These are phyloP conservation scores for Seira ritae DNA, from an alignment of 2,888 invertebrate genomes.

Conservation along the genomic window DNA sequence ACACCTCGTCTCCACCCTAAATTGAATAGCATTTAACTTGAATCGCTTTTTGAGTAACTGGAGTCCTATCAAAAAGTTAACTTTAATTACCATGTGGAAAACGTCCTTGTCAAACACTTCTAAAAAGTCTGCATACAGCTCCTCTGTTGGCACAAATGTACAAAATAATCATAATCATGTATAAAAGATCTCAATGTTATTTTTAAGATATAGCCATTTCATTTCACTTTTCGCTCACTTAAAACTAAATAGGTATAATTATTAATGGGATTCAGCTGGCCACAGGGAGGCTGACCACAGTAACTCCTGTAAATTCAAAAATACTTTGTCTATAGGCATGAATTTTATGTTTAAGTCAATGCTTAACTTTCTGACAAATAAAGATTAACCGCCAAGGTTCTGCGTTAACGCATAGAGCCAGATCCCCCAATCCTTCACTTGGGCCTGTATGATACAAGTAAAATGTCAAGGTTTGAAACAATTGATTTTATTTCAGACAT, in stretches of 20 bases:
- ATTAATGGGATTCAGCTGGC: conserved; percentile 74
- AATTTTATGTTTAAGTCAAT: background rate
- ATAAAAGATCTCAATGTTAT: background rate
- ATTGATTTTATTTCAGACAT: too few relatives aligned
- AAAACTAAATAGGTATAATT: conserved; percentile 73
- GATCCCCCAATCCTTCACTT: conserved; percentile 81
- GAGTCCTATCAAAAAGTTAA: conserved; percentile 89
- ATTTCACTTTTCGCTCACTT: conserved; percentile 74
- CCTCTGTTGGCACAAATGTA: conserved; percentile 74
- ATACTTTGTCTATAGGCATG: background rate
- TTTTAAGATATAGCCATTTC: background rate
- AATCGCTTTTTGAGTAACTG: conserved; percentile 79
- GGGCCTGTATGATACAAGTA: conserved; percentile 7
- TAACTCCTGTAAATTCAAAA: conserved; percentile 35
- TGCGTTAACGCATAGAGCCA: conserved; percentile 88
- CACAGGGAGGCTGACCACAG: conserved; percentile 84
- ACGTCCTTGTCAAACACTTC: conserved; percentile 78
- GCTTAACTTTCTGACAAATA: background rate
- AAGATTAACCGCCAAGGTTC: conserved; percentile 84
- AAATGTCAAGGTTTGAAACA: too few relatives aligned
- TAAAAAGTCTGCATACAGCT: conserved; percentile 86
- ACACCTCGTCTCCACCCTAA: conserved; percentile 76
- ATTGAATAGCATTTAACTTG: too few relatives aligned
- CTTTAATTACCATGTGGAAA: conserved; percentile 49
- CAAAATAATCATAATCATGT: conserved; percentile 4